phyloP scores from a whole-genome alignment of 2,797 vertebrate genomes.

The Sebastes melanostomus region DNA sequence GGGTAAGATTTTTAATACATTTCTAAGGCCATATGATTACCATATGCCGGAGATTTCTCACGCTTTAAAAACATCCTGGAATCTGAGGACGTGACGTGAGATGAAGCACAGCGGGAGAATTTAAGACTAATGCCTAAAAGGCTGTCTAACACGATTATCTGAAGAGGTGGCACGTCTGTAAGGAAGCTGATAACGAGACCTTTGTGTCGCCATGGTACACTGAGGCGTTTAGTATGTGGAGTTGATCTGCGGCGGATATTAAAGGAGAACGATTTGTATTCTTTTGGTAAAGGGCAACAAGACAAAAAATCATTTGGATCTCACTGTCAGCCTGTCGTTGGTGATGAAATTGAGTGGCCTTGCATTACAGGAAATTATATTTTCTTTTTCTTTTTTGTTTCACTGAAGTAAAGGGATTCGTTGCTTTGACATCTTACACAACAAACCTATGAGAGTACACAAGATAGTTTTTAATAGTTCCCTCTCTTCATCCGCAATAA shows the following conservation, averaged over 20 bases:
- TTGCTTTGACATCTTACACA: not conserved
- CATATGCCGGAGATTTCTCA: slow-evolving; percentile 1
- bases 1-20: slow-evolving; percentile 4
- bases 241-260: not conserved
- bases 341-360: not conserved
- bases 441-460: not conserved
- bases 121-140: slow-evolving; percentile 36
- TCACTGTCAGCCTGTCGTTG: not conserved
- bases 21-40: slow-evolving; percentile 23
- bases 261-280: not conserved
- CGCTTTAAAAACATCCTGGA: slow-evolving; percentile 21
- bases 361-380: not conserved
- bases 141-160: slow-evolving; percentile 56
- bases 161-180: slow-evolving; percentile 41
- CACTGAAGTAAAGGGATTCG: not conserved
- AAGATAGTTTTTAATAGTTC: not conserved
- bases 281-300: not conserved
- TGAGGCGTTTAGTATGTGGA: slow-evolving; percentile 8
- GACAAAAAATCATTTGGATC: not conserved
- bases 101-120: slow-evolving; percentile 36
- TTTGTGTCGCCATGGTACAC: slow-evolving; percentile 4
- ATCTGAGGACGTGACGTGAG: slow-evolving; percentile 26
- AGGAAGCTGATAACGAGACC: slow-evolving; percentile 47
- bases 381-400: not conserved
- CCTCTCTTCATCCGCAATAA: not conserved